A percentile compares a stretch with the other conserved stretches of the same genome.
Conservation (phyloP, 2,113 vertebrate genomes). For the Manacus vitellinus region DNA sequence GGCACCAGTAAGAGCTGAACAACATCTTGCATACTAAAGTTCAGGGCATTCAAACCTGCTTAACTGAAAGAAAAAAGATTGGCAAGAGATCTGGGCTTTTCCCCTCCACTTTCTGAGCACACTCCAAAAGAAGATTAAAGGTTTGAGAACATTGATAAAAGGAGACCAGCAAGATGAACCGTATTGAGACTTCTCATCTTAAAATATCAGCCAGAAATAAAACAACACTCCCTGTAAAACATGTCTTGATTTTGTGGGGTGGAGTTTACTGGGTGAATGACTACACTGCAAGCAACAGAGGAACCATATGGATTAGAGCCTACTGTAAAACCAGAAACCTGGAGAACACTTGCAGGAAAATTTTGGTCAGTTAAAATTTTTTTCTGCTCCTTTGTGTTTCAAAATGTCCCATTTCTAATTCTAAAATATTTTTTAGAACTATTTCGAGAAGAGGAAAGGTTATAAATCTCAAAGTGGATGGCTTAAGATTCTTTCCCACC, state of each 20-base stretch:
- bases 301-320: background rate
- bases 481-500: background rate
- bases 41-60: background rate
- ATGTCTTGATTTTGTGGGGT: background rate
- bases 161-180: background rate
- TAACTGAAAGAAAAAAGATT: background rate
- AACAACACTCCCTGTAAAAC: background rate
- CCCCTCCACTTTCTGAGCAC: background rate
- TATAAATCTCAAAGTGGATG: background rate
- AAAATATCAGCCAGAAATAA: background rate
- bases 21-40: background rate
- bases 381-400: background rate
- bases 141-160: background rate
- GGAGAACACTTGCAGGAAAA: background rate
- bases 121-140: background rate
- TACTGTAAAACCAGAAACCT: background rate
- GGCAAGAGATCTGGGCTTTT: background rate
- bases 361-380: background rate
- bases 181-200: background rate
- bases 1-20: background rate
- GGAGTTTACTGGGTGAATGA: background rate
- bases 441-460: background rate
- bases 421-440: background rate
- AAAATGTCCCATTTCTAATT: background rate
- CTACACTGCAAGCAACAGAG: background rate